phyloP scores from a whole-genome alignment of 2,113 vertebrate species.

The Macquaria ambigua region DNA sequence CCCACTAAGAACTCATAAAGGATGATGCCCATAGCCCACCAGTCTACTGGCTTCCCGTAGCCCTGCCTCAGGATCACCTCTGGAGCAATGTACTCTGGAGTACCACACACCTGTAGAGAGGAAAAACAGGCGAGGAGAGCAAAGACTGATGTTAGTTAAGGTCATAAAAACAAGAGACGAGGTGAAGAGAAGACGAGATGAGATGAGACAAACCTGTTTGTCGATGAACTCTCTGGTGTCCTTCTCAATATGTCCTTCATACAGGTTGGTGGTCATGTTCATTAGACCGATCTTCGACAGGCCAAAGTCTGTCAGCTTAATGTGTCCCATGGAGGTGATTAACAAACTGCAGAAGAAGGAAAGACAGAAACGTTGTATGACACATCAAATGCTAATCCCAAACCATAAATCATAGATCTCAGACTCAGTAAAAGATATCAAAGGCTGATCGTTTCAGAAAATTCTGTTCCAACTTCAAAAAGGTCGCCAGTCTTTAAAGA shows the following conservation, averaged over 20 bases:
- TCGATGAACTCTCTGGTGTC: conserved; percentile 95
- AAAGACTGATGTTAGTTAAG: neutral
- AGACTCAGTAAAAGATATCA: conserved; percentile 25
- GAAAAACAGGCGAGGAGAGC: neutral
- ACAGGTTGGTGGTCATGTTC: conserved; percentile 98
- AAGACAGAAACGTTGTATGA: conserved; percentile 40
- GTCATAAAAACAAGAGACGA: neutral
- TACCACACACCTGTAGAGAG: conserved; percentile 91
- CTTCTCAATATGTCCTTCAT: conserved; percentile 96
- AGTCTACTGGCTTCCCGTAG: conserved; percentile 96
- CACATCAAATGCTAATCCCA: conserved; percentile 22
- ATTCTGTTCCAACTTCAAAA: conserved; percentile 42
- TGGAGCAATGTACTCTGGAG: conserved; percentile 95
- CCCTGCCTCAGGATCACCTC: conserved; percentile 96
- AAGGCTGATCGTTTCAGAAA: conserved; percentile 20
- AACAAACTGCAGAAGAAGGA: conserved; percentile 86
- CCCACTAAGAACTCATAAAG: conserved; percentile 96
- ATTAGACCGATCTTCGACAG: conserved; percentile 96
- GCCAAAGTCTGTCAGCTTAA: conserved; percentile 96
- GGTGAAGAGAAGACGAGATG: neutral
- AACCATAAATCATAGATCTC: conserved; percentile 28
- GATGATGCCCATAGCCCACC: conserved; percentile 97
- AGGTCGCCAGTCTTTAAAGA: conserved; percentile 33
- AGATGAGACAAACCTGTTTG: conserved; percentile 88
- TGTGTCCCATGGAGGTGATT: conserved; percentile 97